Percentiles rank a stretch among this genome's conserved stretches.
These are phyloP conservation scores for Himalopsyche kuldschensis DNA, from an alignment of 2,888 invertebrate genomes.

Conservation along the genomic window DNA sequence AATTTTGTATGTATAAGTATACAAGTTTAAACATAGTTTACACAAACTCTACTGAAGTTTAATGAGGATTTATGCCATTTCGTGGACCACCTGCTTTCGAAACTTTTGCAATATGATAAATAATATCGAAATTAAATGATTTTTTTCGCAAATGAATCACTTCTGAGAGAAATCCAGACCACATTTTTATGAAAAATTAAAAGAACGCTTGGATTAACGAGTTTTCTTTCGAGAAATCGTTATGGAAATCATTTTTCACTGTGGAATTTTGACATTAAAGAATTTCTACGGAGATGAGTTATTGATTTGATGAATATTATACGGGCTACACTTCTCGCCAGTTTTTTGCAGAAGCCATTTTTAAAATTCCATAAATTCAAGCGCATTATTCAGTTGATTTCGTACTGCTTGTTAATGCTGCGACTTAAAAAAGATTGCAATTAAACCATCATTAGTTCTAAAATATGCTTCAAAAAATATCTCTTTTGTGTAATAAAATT, in stretches of 20 bases:
- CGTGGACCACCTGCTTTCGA: background rate
- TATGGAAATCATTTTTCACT: background rate
- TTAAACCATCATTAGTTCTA: too few relatives aligned
- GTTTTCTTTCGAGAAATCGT: background rate
- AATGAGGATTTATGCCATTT: conserved; percentile 1
- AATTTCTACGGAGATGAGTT: background rate
- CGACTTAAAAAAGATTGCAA: too few relatives aligned
- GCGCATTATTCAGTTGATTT: background rate
- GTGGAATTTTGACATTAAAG: background rate
- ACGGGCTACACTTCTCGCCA: background rate
- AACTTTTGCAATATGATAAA: background rate
- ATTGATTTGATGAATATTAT: background rate
- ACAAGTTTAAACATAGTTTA: conserved; percentile 1
- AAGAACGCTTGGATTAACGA: background rate
- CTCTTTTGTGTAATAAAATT: too few relatives aligned
- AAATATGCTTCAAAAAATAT: too few relatives aligned
- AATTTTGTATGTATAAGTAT: background rate
- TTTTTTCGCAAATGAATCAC: background rate
- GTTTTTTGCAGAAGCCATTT: background rate
- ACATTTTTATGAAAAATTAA: background rate
- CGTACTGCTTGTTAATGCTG: too few relatives aligned
- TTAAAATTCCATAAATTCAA: background rate
- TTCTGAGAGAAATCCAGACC: background rate
- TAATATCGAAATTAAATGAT: background rate
- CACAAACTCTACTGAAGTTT: background rate